Base-by-base conservation (phyloP, 2,113 vertebrate species). In the Benitochromis conjunctus region DNA sequence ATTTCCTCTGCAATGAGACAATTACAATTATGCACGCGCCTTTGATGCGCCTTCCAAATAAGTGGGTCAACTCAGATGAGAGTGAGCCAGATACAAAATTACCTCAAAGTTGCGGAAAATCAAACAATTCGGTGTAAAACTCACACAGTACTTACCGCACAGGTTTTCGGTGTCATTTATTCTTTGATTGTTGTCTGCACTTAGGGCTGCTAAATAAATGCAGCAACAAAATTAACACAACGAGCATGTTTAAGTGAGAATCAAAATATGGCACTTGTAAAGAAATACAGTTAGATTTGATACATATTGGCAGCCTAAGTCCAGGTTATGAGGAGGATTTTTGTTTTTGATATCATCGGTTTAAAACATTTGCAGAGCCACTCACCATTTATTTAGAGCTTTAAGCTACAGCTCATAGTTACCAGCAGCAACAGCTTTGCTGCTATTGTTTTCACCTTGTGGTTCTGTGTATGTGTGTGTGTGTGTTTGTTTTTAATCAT, bases 31-130 rank as follows among this genome's bases (percentile, higher is more conserved):
- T 11, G 3, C 26, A 29, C 46, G 9, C 3, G 36, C 56, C 86
- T 93, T 92, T 93, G 86, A 93, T 90, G 85, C 92, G 64, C 80
- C 87, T 88, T 80, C 48, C 82, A 82, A 90, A 92, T 88, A 94
- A 91, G 71, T 94, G 84, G 89, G 88, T 86, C 79, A 88, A 90
- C 77, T 91, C 86, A 90, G 86, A 87, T 85, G 90, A 93, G 89
- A 77, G 86, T 71, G 38, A 24, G 19, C 2, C 89, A 92, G 86
- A 90, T 82, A 81, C 69, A 46, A 84, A 92, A 86, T 92, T 82
- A 80, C 77, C 53, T 69, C 76, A 62, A 83, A 87, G 91, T 80
- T 85, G 51, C 53, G 41, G 38, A 84, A 87, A 91, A 92, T 64
- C 60, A 26, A 81, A 86, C 80, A 85, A 11, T 78, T 80, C 64